Evolutionary conservation across 2,113 vertebrate genomes (phyloP).

Genomic region (Cavia porcellus): DNA sequence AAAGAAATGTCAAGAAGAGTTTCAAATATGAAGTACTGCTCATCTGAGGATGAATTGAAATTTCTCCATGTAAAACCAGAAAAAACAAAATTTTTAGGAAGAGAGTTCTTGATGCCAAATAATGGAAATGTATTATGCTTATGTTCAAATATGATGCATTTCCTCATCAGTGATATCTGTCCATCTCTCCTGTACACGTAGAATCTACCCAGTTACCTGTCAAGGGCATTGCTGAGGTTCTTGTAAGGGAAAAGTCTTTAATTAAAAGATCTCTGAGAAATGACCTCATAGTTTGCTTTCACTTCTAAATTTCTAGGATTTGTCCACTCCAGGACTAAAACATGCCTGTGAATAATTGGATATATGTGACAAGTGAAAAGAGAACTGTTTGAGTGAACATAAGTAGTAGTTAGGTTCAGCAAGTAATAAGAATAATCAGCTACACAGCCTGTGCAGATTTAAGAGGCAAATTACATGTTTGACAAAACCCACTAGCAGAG

Average conservation of each 20-base stretch:
- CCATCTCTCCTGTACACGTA: not conserved
- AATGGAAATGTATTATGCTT: not conserved
- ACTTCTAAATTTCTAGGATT: slow-evolving; percentile 56
- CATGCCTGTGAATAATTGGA: slow-evolving; percentile 56
- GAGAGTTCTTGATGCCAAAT: not conserved
- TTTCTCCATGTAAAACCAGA: not conserved
- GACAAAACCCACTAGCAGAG: slow-evolving; percentile 50
- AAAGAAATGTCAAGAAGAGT: not conserved
- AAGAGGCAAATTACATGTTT: slow-evolving; percentile 81
- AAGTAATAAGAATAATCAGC: slow-evolving; percentile 79
- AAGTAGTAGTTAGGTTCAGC: slow-evolving; percentile 74
- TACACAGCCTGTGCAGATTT: slow-evolving; percentile 69
- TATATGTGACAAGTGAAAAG: slow-evolving; percentile 58
- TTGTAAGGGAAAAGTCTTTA: not conserved
- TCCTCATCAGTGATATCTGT: not conserved
- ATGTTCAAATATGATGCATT: not conserved
- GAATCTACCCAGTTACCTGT: not conserved
- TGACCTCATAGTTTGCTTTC: slow-evolving; percentile 14
- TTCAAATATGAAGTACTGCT: not conserved
- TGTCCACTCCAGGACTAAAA: slow-evolving; percentile 51
- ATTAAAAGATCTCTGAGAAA: not conserved
- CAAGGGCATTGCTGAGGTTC: not conserved
- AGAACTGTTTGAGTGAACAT: slow-evolving; percentile 61
- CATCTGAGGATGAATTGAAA: not conserved
- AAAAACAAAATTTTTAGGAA: not conserved